Evolutionary conservation across 1,140 invertebrate species (phyloP).

Genomic region (Sitobion miscanthi): DNA sequence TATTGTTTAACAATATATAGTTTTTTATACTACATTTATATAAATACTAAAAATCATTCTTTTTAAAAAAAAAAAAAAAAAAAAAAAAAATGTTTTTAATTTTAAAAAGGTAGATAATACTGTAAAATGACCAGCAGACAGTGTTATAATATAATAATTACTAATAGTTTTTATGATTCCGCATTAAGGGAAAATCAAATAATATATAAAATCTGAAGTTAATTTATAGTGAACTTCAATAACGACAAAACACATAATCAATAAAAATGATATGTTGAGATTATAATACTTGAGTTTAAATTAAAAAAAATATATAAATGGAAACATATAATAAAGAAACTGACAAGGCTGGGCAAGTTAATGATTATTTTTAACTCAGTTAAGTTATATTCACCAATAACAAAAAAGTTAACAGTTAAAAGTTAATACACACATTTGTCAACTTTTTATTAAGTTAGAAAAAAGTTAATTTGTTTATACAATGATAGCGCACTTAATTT

Average conservation of each 20-base stretch:
- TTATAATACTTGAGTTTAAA: not conserved
- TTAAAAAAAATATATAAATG: constrained; percentile 25
- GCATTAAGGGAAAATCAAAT: not conserved
- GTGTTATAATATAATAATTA: constrained; percentile 24
- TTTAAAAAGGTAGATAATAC: not conserved
- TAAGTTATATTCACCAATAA: too few relatives aligned
- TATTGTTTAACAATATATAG: too few relatives aligned
- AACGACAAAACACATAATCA: not conserved
- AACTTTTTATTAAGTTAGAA: too few relatives aligned
- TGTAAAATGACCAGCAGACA: not conserved
- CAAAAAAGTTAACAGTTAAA: too few relatives aligned
- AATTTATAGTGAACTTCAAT: not conserved
- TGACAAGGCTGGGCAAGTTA: too few relatives aligned
- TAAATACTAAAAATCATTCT: not conserved
- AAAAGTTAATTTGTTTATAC: too few relatives aligned
- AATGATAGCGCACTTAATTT: too few relatives aligned
- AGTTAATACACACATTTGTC: too few relatives aligned
- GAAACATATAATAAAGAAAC: constrained; percentile 44
- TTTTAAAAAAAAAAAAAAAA: too few relatives aligned
- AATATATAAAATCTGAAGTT: not conserved
- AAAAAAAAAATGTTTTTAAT: not conserved
- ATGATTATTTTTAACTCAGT: too few relatives aligned
- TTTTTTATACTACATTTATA: too few relatives aligned
- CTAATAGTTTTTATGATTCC: not conserved
- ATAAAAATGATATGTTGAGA: not conserved